Base-by-base conservation (phyloP, 2,797 vertebrate species). In the Psittacula derbiana region DNA sequence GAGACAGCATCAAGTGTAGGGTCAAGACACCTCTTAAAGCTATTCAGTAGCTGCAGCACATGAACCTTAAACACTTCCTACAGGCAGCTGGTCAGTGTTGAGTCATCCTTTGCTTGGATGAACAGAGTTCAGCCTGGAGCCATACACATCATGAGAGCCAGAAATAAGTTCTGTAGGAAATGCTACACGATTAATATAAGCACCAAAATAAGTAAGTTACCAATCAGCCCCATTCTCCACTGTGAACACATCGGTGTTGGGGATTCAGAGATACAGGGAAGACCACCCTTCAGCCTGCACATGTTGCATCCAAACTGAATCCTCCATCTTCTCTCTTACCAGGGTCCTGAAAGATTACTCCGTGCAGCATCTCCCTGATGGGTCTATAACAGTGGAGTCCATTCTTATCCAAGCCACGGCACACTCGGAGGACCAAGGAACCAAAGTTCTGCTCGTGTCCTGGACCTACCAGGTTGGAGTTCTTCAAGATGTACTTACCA, bases 301-400 rank as follows among this genome's bases (percentile, higher is more conserved):
- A 10, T 1, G 2, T 47, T 21, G 69, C 21, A 28, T 4, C 36
- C 55, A 6, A 30, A 33, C 8, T 9, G 2, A 24, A 8, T 7
- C 3, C 1, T 2, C 0, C 4, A 0, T 17, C 16, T 31, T 17
- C 36, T 60, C 4, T 83, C 12, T 30, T 13, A 21, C 4, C 93
- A 99, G 99, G 12, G 86, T 99, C 47, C 98, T 99, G 43, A 99
- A 99, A 89, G 99, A 99, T 74, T 99, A 99, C 93, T 98, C 98
- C 0, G 98, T 99, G 94, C 99, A 99, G 97, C 99, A 99, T 40
- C 98, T 99, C 66, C 99, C 99, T 0, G 99, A 99, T 1, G 98
- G 99, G 31, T 99, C 99, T 0, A 99, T 99, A 89, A 99, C 99
- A 3, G 99, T 99, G 38, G 99, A 99, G 92, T 99, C 99, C 69